Conservation (phyloP, 2,113 vertebrate genomes). For the Apteryx mantelli region DNA sequence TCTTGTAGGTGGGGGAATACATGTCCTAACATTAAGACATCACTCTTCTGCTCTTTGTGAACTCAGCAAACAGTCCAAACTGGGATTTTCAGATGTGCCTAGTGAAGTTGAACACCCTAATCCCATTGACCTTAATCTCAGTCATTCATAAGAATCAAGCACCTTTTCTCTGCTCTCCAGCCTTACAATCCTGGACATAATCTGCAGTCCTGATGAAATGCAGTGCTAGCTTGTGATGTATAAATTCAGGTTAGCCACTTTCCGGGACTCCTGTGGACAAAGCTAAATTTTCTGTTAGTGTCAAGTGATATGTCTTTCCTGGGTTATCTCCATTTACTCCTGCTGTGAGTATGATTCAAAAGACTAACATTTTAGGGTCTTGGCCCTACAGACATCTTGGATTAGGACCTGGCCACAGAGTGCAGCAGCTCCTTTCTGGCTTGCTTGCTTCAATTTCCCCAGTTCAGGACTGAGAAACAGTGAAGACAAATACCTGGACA, state of each 20-base stretch:
- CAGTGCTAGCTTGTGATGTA: neutral
- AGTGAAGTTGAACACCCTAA: neutral
- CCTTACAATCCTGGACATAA: neutral
- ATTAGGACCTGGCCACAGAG: neutral
- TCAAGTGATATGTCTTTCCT: neutral
- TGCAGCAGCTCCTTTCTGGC: neutral
- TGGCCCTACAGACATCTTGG: neutral
- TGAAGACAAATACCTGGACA: neutral
- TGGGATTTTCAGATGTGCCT: neutral
- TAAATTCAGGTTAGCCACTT: neutral
- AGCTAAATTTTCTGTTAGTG: no score
- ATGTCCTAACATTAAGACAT: fast-evolving
- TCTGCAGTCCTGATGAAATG: neutral
- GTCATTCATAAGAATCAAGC: neutral
- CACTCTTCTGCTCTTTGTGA: neutral
- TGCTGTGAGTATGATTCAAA: neutral
- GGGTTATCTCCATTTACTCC: neutral
- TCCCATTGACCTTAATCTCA: neutral
- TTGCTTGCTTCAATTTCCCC: neutral
- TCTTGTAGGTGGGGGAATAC: neutral
- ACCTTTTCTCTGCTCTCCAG: neutral
- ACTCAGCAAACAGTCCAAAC: neutral
- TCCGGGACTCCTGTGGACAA: neutral
- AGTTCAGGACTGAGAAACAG: neutral
- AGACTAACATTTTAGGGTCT: neutral